Percentiles rank a stretch among this genome's conserved stretches.
Conservation (phyloP, 2,888 invertebrate species). For the Ischnus inquisitorius region DNA sequence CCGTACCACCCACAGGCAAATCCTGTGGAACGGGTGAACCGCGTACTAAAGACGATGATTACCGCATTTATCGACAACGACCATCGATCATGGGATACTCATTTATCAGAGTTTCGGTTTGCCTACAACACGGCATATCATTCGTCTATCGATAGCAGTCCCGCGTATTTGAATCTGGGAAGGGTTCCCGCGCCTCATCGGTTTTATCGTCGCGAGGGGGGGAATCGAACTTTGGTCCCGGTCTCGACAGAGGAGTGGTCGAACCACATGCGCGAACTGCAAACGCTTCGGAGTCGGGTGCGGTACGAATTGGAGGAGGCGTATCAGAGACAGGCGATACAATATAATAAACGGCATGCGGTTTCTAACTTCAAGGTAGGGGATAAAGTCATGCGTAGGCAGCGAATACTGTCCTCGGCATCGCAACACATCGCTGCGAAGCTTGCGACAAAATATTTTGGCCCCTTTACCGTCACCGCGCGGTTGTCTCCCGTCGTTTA, state of each 20-base stretch:
- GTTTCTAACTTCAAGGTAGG: neutral
- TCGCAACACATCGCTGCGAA: slow-evolving; percentile 10
- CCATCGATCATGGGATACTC: no score
- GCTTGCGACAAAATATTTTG: neutral
- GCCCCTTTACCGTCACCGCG: neutral
- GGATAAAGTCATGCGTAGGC: slow-evolving; percentile 13
- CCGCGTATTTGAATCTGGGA: no score
- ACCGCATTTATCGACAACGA: no score
- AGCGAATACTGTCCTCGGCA: slow-evolving; percentile 1
- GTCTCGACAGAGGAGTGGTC: neutral
- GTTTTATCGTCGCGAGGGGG: neutral
- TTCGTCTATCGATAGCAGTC: no score
- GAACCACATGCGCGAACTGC: neutral
- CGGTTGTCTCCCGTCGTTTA: neutral
- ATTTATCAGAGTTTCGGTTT: no score
- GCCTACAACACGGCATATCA: no score
- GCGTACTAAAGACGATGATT: no score
- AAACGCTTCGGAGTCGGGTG: neutral
- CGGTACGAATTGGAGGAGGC: neutral
- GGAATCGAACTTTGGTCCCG: neutral
- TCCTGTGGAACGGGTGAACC: neutral
- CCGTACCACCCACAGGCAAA: neutral
- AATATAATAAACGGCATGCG: neutral
- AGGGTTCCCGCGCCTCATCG: no score
- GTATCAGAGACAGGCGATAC: neutral